Conservation (phyloP, 2,797 vertebrate species). For the Halcyon leucocephala region DNA sequence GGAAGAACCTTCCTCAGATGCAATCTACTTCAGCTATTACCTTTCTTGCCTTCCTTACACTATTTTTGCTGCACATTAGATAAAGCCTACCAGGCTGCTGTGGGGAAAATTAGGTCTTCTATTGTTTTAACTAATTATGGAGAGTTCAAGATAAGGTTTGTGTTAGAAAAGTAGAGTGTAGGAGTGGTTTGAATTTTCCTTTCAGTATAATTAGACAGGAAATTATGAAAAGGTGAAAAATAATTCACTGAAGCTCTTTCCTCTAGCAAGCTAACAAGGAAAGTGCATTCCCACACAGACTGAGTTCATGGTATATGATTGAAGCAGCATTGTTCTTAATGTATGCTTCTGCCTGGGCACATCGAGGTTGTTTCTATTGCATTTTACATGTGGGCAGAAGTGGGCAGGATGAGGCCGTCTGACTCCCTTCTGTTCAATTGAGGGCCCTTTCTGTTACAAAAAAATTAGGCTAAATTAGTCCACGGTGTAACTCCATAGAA, state of each 20-base stretch:
- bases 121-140: constrained; percentile 64
- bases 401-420: not conserved
- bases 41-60: not conserved
- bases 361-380: not conserved
- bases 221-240: constrained; percentile 53
- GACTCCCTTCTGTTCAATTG: not conserved
- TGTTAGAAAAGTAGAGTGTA: constrained; percentile 5
- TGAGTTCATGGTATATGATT: not conserved
- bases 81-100: constrained; percentile 22
- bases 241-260: constrained; percentile 12
- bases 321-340: not conserved
- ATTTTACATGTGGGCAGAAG: not conserved
- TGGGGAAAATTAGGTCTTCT: constrained; percentile 51
- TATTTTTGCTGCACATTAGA: constrained; percentile 1
- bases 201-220: constrained; percentile 46
- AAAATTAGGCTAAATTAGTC: not conserved
- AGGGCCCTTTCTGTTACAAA: not conserved
- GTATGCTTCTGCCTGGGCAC: not conserved
- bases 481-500: not conserved
- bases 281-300: not conserved
- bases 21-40: not conserved
- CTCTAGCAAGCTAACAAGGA: not conserved
- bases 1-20: not conserved
- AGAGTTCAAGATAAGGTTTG: constrained; percentile 54
- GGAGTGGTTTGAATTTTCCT: constrained; percentile 25